Percentiles rank a stretch among this genome's conserved stretches.
Conservation (phyloP, 2,888 invertebrate species). For the Morpho helenor region DNA sequence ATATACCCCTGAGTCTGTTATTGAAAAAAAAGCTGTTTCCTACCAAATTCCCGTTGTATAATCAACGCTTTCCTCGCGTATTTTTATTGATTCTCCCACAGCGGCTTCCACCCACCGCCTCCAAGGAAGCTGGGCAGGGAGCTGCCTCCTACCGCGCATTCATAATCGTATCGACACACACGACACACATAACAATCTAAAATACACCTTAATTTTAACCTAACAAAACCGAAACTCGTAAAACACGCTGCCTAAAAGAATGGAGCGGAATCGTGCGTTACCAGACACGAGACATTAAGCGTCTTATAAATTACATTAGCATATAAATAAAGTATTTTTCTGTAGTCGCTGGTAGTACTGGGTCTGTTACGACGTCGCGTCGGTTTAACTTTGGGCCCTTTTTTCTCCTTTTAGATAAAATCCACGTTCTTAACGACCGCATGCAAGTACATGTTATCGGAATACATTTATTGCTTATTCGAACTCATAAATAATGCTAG, state of each 20-base stretch:
- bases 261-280: conserved; percentile 76
- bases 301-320: conserved; percentile 80
- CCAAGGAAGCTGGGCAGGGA: conserved; percentile 68
- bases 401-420: conserved; percentile 65
- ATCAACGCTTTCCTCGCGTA: conserved; percentile 78
- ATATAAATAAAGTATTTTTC: conserved; percentile 78
- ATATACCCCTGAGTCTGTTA: conserved; percentile 46
- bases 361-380: conserved; percentile 69
- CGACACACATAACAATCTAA: conserved; percentile 46
- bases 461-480: conserved; percentile 75
- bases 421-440: conserved; percentile 73
- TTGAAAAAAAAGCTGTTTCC: conserved; percentile 59
- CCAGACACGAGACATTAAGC: conserved; percentile 77
- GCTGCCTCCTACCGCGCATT: conserved; percentile 78
- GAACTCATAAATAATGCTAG: conserved; percentile 72
- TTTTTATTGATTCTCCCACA: conserved; percentile 74
- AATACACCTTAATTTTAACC: conserved; percentile 49
- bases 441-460: conserved; percentile 75
- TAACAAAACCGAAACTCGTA: conserved; percentile 46
- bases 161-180: conserved; percentile 76
- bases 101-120: conserved; percentile 50
- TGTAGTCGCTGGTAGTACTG: conserved; percentile 66
- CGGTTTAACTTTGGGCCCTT: conserved; percentile 63
- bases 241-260: conserved; percentile 49
- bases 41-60: conserved; percentile 70